Conservation (phyloP, 2,888 invertebrate genomes). For the Deladenus siricidicola region DNA sequence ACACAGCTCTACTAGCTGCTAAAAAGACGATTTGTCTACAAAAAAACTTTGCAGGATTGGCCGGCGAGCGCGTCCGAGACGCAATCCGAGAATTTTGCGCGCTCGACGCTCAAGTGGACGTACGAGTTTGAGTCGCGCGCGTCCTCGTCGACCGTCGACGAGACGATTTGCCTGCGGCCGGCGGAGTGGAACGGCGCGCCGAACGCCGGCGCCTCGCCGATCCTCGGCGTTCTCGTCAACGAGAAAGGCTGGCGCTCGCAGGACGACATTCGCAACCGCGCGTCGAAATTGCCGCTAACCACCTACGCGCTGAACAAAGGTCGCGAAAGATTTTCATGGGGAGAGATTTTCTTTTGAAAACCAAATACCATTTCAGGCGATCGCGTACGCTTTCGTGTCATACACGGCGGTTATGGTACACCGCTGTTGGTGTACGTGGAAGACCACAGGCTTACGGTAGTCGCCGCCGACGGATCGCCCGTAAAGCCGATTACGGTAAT, state of each 20-base stretch:
- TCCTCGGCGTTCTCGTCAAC: constrained; percentile 38
- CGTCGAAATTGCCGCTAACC: constrained; percentile 33
- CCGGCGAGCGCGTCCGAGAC: constrained; percentile 27
- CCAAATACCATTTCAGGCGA: constrained; percentile 18
- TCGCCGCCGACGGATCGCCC: constrained; percentile 16
- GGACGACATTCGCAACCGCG: constrained; percentile 26
- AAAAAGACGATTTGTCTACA: not conserved
- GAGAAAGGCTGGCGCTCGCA: constrained; percentile 46
- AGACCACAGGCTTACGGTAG: constrained; percentile 21
- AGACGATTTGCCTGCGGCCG: not conserved
- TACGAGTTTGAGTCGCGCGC: constrained; percentile 25
- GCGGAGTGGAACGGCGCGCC: not conserved
- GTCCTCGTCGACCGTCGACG: not conserved
- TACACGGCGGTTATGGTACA: constrained; percentile 38
- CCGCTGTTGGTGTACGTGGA: constrained; percentile 37
- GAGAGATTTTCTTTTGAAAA: too few relatives aligned
- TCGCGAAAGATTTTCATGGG: constrained; percentile 5
- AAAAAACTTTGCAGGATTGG: constrained; percentile 32
- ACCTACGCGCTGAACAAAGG: constrained; percentile 30
- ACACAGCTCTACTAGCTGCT: not conserved
- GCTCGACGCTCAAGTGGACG: constrained; percentile 35
- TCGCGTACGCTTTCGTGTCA: constrained; percentile 34
- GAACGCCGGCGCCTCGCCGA: constrained; percentile 30
- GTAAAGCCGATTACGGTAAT: constrained; percentile 3
- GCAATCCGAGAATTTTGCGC: constrained; percentile 28